Conservation (phyloP, 2,888 invertebrate genomes). For the Eupelmus urozonus region DNA sequence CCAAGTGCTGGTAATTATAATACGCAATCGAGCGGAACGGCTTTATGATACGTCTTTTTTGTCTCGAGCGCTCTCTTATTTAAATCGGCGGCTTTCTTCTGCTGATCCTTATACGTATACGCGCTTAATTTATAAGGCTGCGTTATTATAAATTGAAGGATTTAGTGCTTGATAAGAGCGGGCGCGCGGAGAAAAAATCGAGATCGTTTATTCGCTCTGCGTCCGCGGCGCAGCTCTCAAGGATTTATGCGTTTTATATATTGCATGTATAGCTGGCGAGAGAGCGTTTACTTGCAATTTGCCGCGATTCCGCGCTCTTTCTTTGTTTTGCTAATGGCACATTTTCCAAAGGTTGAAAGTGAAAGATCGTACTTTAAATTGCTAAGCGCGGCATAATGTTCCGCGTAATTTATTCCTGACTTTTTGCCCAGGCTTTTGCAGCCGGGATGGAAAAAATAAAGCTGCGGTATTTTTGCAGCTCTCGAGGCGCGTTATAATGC, state of each 20-base stretch:
- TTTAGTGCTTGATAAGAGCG: constrained; percentile 27
- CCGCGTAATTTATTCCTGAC: no score
- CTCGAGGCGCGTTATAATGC: constrained; percentile 13
- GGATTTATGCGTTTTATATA: not conserved
- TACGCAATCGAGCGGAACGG: constrained; percentile 36
- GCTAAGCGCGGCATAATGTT: not conserved
- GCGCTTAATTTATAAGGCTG: constrained; percentile 44
- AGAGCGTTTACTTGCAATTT: no score
- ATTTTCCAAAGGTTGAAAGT: not conserved
- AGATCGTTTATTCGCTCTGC: not conserved
- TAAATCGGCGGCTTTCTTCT: constrained; percentile 26
- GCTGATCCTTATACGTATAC: not conserved
- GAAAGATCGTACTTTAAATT: no score
- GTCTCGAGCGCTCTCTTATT: constrained; percentile 18
- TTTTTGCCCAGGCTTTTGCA: no score
- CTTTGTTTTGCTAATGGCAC: not conserved
- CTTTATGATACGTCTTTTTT: constrained; percentile 29
- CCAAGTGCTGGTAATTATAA: constrained; percentile 38
- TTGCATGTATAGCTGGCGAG: not conserved
- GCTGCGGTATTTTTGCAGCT: constrained; percentile 3
- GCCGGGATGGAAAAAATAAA: no score
- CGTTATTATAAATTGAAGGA: constrained; percentile 47
- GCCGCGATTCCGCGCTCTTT: not conserved
- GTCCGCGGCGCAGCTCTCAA: not conserved
- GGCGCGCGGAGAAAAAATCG: constrained; percentile 3